These are phyloP conservation scores for Spilogale gracilis DNA, from an alignment of 2,113 vertebrate genomes.

Conservation along the genomic window DNA sequence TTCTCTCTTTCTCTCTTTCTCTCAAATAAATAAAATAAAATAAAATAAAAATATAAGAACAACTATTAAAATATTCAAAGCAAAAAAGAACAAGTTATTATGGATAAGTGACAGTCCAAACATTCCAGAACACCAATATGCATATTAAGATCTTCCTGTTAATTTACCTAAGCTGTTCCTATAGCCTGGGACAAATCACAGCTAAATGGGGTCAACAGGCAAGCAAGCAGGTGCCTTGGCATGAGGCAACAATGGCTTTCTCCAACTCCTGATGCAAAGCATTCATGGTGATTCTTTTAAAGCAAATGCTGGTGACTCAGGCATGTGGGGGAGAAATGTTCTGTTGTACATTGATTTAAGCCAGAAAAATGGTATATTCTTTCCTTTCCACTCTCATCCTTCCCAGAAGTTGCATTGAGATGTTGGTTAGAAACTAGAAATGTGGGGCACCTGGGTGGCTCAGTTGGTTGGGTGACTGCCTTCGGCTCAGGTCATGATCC, in stretches of 20 bases:
- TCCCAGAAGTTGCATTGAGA: conserved; percentile 16
- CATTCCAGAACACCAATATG: not conserved
- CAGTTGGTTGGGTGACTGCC: too few species aligned
- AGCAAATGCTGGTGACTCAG: not conserved
- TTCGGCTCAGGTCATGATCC: too few species aligned
- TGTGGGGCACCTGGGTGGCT: not conserved
- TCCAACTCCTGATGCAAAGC: not conserved
- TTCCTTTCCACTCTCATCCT: conserved; percentile 47
- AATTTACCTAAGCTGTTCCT: conserved; percentile 35
- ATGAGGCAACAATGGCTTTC: not conserved
- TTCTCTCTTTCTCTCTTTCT: too few species aligned
- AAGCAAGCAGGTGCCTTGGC: not conserved
- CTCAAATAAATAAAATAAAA: too few species aligned
- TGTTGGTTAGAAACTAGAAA: not conserved
- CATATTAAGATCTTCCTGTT: conserved; percentile 14
- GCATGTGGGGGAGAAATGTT: not conserved
- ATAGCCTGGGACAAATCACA: not conserved
- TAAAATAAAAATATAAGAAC: conserved; percentile 11
- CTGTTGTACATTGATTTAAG: not conserved
- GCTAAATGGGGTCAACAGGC: not conserved
- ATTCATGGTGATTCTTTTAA: conserved; percentile 47
- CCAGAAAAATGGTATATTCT: conserved; percentile 28
- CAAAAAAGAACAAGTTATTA: not conserved
- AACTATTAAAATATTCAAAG: conserved; percentile 36
- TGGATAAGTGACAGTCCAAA: conserved; percentile 7